Percentiles rank a stretch among this genome's conserved stretches.
Conservation (phyloP, 2,113 vertebrate genomes). For the Chaetodon auriga region DNA sequence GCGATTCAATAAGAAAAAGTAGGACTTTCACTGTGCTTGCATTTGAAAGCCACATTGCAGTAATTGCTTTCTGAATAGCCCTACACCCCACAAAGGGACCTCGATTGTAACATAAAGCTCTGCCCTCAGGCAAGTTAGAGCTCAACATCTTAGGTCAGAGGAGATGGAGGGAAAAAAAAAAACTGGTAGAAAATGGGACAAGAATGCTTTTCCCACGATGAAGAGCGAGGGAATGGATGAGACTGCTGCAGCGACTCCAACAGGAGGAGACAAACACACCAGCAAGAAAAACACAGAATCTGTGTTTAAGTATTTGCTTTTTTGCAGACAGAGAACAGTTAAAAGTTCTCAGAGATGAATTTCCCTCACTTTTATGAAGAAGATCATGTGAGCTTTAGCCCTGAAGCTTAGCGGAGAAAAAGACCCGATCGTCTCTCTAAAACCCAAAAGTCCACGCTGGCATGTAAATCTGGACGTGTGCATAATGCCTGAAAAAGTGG, state of each 20-base stretch:
- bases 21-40: background rate
- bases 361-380: background rate
- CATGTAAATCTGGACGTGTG: too few species aligned
- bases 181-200: conserved; percentile 21
- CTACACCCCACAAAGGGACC: conserved; percentile 13
- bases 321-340: background rate
- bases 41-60: conserved; percentile 39
- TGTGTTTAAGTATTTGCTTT: background rate
- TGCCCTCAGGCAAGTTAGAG: conserved; percentile 37
- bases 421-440: background rate
- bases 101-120: conserved; percentile 38
- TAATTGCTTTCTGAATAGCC: conserved; percentile 27
- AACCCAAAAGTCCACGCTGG: background rate
- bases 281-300: background rate
- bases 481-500: too few species aligned
- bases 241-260: background rate
- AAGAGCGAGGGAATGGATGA: background rate
- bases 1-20: conserved; percentile 2
- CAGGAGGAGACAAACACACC: background rate
- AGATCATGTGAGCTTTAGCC: background rate
- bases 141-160: conserved; percentile 45
- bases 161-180: background rate
- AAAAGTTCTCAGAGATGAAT: background rate
- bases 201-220: background rate
- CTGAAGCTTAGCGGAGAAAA: background rate